Percentiles rank a stretch among this genome's conserved stretches.
phyloP scores from a whole-genome alignment of 2,113 vertebrate species.

The Syngnathus typhle region DNA sequence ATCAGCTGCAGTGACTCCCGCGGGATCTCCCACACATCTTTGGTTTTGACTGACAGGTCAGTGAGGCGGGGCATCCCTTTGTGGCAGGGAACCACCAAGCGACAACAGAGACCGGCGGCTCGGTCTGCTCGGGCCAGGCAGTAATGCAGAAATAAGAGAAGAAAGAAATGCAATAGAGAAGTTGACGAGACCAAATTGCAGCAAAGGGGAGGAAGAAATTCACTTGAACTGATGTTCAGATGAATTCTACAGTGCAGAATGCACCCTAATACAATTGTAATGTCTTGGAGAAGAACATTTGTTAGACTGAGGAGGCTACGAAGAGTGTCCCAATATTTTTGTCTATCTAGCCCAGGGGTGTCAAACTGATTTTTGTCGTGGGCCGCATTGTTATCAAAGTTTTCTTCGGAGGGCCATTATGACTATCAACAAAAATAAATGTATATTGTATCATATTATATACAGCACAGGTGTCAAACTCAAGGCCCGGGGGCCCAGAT shows the following conservation, averaged over 20 bases:
- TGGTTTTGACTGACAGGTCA: conserved; percentile 99
- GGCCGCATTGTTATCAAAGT: too few relatives aligned
- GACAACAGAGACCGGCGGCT: conserved; percentile 96
- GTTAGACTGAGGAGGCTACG: too few relatives aligned
- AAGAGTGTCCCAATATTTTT: neutral
- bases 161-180: conserved; percentile 19
- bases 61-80: conserved; percentile 96
- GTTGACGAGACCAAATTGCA: conserved; percentile 19
- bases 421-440: too few relatives aligned
- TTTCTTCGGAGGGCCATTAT: too few relatives aligned
- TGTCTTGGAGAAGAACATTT: too few relatives aligned
- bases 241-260: neutral
- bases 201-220: conserved; percentile 6
- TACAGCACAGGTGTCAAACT: too few relatives aligned
- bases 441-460: too few relatives aligned
- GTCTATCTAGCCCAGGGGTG: too few relatives aligned
- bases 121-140: conserved; percentile 76
- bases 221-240: neutral
- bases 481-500: too few relatives aligned
- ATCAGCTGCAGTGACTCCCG: conserved; percentile 95
- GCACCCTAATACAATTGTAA: neutral
- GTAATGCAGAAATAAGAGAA: conserved; percentile 17
- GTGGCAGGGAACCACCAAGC: conserved; percentile 94
- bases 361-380: too few relatives aligned
- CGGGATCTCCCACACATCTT: conserved; percentile 98